phyloP scores from a whole-genome alignment of 2,113 vertebrate species.

The Callipepla californica region DNA sequence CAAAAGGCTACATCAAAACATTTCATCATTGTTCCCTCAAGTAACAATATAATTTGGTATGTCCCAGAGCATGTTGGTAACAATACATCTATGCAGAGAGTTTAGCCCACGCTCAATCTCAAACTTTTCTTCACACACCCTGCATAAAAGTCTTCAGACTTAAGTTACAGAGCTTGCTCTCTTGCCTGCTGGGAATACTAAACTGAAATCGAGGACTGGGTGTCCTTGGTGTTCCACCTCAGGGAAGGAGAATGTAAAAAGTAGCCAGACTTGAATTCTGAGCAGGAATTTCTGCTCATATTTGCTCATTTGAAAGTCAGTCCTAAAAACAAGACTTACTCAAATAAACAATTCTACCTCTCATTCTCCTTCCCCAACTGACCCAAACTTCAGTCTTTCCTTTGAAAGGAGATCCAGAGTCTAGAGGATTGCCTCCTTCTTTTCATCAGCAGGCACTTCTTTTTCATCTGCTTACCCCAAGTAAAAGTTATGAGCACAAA shows the following conservation, averaged over 20 bases:
- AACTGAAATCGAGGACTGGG: neutral
- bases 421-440: neutral
- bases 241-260: constrained; percentile 16
- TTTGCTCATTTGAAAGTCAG: constrained; percentile 35
- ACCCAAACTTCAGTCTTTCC: neutral
- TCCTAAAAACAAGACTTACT: neutral
- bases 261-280: constrained; percentile 24
- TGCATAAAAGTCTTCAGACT: constrained; percentile 5
- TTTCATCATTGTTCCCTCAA: constrained; percentile 23
- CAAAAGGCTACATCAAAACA: constrained; percentile 43
- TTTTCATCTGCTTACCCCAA: neutral
- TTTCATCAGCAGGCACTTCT: neutral
- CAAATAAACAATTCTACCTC: neutral
- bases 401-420: neutral
- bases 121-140: constrained; percentile 45
- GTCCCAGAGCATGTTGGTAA: constrained; percentile 53
- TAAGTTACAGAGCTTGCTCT: constrained; percentile 20
- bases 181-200: constrained; percentile 24
- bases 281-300: constrained; percentile 33
- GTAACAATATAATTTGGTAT: constrained; percentile 25
- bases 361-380: neutral
- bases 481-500: neutral
- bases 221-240: neutral
- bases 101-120: constrained; percentile 18
- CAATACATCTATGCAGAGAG: constrained; percentile 25